A percentile compares a stretch with the other conserved stretches of the same genome.
Evolutionary conservation across 2,113 vertebrate genomes (phyloP).

Genomic region (Cichladusa arquata): DNA sequence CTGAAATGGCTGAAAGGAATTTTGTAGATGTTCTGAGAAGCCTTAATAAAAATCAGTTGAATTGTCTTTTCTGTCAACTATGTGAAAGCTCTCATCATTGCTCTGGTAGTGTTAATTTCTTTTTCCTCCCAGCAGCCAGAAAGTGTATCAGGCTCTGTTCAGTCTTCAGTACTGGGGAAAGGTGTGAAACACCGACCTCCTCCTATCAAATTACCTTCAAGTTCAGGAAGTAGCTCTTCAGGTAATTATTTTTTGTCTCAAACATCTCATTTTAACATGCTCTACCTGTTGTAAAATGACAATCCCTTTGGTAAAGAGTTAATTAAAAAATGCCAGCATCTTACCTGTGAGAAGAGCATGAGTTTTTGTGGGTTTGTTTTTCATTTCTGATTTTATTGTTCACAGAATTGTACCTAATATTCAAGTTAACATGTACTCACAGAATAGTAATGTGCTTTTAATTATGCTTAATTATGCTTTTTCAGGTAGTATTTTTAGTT

Average conservation of each 20-base stretch:
- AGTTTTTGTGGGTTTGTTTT: no score
- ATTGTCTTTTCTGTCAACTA: neutral
- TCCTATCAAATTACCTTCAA: slow-evolving; percentile 93
- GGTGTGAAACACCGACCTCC: slow-evolving; percentile 93
- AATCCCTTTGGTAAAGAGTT: neutral
- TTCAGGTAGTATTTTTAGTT: slow-evolving; percentile 79
- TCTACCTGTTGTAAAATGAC: neutral
- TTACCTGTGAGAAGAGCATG: neutral
- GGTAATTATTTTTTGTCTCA: slow-evolving; percentile 75
- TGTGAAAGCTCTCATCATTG: neutral
- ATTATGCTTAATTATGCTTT: slow-evolving; percentile 16
- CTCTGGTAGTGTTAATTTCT: slow-evolving; percentile 43
- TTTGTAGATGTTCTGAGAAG: neutral
- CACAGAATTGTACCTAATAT: neutral
- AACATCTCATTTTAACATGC: neutral
- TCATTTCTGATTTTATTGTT: neutral
- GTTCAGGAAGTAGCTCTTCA: slow-evolving; percentile 89
- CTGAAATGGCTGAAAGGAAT: neutral
- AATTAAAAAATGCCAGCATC: neutral
- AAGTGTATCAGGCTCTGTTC: slow-evolving; percentile 83
- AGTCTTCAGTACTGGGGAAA: slow-evolving; percentile 91
- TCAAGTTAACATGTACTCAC: neutral
- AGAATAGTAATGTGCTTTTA: neutral
- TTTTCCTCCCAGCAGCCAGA: slow-evolving; percentile 79
- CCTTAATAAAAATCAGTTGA: neutral